Base-by-base conservation (phyloP, 1,140 invertebrate species). In the Pseudomyrmex flavicornis region DNA sequence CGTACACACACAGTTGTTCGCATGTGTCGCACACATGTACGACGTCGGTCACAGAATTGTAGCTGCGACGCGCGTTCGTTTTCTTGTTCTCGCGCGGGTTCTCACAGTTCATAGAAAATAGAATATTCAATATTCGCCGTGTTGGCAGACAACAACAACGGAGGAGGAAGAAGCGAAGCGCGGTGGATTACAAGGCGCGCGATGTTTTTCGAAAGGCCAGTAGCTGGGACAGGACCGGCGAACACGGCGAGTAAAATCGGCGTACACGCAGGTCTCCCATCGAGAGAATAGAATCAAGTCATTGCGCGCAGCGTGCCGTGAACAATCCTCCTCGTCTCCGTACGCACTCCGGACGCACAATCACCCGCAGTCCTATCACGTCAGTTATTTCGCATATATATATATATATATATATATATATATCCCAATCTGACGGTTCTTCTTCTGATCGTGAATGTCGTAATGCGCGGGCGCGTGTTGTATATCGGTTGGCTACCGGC, bases 181-280 rank as follows among this genome's bases (percentile, higher is more conserved):
- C 84, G 80, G 84, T 52, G 85, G 87, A 85, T 86, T 82, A 54
- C 90, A 91, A 89, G 88, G 90, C 79, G 84, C 72, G 62, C 90
- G 44, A 93, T 86, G 92, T 93, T 93, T 93, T 93, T 90, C 70
- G 90, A 84, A 70, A 50, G 89, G 90, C 62, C 90, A 92, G 91
- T 93, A 93, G 91, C 62, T 84, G 85, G 87, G 82, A 68, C 63
- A 85, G 35, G 61, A 90, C 88, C 90, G 91, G 91, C 88, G 88
- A 90, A 86, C 76, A 90, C 87, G 82, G 15, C 4, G 17, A 89
- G 80, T 86, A 85, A 90, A 84, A 88, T 88, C 86, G 87, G 76
- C 75, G 87, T 79, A 87, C 88, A 90, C 85, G 86, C 88, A 35
- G 35, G 91, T 91, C 89, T 93, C 89, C 90, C 92, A 93, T 93